phyloP scores from a whole-genome alignment of 2,113 vertebrate species.

The Centropus unirufus region DNA sequence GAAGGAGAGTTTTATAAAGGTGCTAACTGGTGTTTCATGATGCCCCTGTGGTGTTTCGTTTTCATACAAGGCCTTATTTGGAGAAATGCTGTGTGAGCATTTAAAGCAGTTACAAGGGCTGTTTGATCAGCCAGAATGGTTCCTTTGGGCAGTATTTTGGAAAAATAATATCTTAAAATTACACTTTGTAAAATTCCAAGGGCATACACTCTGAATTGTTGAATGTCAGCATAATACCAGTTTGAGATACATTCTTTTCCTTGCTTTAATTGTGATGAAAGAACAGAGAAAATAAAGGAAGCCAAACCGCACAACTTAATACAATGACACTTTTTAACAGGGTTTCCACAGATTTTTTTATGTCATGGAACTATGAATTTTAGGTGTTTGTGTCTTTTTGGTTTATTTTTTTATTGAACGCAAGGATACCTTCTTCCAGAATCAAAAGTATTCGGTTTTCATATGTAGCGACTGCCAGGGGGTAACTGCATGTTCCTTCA shows the following conservation, averaged over 20 bases:
- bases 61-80: slow-evolving; percentile 39
- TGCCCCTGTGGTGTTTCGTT: slow-evolving; percentile 27
- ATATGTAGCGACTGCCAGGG: background rate
- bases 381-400: background rate
- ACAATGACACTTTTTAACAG: background rate
- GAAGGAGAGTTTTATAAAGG: slow-evolving; percentile 62
- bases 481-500: background rate
- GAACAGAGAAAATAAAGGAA: background rate
- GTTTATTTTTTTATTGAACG: background rate
- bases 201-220: background rate
- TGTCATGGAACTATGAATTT: background rate
- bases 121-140: slow-evolving; percentile 47
- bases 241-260: background rate
- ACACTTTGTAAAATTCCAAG: slow-evolving; percentile 46
- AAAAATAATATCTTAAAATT: slow-evolving; percentile 61
- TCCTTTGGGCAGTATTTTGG: slow-evolving; percentile 47
- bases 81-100: slow-evolving; percentile 43
- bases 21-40: slow-evolving; percentile 62
- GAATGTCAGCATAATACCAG: background rate
- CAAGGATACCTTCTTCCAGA: background rate
- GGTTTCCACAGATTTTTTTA: background rate
- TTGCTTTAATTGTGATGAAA: background rate
- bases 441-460: background rate
- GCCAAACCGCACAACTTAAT: background rate
- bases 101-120: slow-evolving; percentile 49